Evolutionary conservation across 2,888 invertebrate species (phyloP).

Genomic region (Drosophila kokeensis): DNA sequence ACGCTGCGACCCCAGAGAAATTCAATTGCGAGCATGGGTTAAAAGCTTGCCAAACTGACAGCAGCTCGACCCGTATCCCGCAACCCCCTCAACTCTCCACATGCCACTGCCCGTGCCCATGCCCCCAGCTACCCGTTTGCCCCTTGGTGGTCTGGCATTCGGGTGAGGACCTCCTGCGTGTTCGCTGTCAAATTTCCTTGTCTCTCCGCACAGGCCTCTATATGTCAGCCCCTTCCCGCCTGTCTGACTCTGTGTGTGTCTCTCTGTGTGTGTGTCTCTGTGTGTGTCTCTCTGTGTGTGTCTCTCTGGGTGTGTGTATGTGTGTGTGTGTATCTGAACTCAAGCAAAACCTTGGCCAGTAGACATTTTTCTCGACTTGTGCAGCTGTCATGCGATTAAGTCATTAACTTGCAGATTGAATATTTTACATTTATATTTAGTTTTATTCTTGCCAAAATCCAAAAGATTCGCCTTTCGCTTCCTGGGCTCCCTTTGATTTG

Average conservation of each 20-base stretch:
- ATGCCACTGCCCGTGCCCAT: neutral
- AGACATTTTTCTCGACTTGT: slow-evolving; percentile 16
- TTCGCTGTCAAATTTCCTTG: slow-evolving; percentile 59
- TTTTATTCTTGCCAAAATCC: neutral
- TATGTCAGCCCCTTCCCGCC: slow-evolving; percentile 11
- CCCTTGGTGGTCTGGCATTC: slow-evolving; percentile 35
- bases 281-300: neutral
- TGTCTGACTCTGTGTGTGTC: neutral
- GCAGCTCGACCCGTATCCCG: slow-evolving; percentile 58
- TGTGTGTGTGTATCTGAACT: slow-evolving; percentile 13
- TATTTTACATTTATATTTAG: slow-evolving; percentile 20
- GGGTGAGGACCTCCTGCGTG: slow-evolving; percentile 60
- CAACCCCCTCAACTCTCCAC: neutral
- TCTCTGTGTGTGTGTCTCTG: neutral
- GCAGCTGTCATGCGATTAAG: slow-evolving; percentile 49
- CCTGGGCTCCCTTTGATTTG: neutral
- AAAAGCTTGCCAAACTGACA: slow-evolving; percentile 72
- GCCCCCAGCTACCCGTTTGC: slow-evolving; percentile 1
- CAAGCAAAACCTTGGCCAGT: slow-evolving; percentile 6
- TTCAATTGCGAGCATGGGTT: slow-evolving; percentile 69
- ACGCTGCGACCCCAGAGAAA: slow-evolving; percentile 39
- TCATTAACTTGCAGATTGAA: slow-evolving; percentile 39
- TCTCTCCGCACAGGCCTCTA: slow-evolving; percentile 45
- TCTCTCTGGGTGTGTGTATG: slow-evolving; percentile 1
- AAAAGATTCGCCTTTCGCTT: neutral